These are phyloP conservation scores for Stenurella melanura DNA, from an alignment of 2,888 invertebrate species.

Conservation along the genomic window DNA sequence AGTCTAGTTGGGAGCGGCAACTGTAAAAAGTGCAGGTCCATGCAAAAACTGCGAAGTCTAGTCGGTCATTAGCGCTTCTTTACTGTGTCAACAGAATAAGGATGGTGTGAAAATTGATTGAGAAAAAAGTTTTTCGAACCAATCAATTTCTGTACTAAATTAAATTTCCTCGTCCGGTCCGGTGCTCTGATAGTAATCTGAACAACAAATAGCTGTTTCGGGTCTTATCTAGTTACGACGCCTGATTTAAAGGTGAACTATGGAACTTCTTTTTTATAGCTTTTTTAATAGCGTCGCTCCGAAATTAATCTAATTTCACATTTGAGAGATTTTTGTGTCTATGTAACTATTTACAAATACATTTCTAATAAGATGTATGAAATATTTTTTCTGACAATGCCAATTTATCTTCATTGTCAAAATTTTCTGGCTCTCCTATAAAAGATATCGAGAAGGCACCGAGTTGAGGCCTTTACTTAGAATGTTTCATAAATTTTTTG, in stretches of 20 bases:
- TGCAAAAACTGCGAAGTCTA: slow-evolving; percentile 30
- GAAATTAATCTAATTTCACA: too few species aligned
- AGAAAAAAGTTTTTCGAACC: slow-evolving; percentile 49
- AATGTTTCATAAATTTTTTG: too few species aligned
- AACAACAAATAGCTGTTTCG: slow-evolving; percentile 42
- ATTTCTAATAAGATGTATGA: too few species aligned
- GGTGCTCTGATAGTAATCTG: slow-evolving; percentile 33
- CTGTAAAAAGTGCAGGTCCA: slow-evolving; percentile 49
- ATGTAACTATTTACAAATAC: too few species aligned
- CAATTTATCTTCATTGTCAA: too few species aligned
- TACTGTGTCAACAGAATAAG: slow-evolving; percentile 53
- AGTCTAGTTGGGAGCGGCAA: slow-evolving; percentile 38
- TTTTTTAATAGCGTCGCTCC: background rate
- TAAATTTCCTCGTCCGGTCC: slow-evolving; percentile 40
- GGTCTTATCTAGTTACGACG: slow-evolving; percentile 13
- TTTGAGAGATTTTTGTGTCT: too few species aligned
- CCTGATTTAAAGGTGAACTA: background rate
- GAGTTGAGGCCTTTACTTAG: too few species aligned
- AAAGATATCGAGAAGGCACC: too few species aligned
- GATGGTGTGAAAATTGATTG: slow-evolving; percentile 50
- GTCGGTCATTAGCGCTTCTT: slow-evolving; percentile 55
- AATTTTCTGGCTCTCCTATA: too few species aligned
- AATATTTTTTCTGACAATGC: too few species aligned
- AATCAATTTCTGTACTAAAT: slow-evolving; percentile 49
- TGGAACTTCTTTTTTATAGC: background rate